phyloP scores from a whole-genome alignment of 92 coral and sea anemone genomes.

The Umimayanthus chanpuru region DNA sequence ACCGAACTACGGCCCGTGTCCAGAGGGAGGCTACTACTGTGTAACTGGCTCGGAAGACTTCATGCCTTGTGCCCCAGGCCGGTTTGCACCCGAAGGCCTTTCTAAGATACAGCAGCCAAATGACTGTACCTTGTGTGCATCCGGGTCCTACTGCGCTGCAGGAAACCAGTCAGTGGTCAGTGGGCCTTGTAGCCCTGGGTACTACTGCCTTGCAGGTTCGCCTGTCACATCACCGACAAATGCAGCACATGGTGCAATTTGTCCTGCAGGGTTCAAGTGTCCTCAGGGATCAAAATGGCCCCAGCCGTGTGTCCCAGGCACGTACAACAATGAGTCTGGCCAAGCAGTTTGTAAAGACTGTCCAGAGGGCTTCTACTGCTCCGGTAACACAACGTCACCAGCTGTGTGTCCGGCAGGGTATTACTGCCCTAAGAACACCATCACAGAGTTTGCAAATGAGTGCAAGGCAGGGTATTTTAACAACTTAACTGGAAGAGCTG shows the following conservation, averaged over 20 bases:
- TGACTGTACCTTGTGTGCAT: conserved; percentile 83
- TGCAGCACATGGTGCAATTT: conserved; percentile 75
- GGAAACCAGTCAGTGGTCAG: conserved; percentile 77
- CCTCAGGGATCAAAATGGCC: conserved; percentile 83
- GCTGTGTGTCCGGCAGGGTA: conserved; percentile 86
- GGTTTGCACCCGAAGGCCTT: conserved; percentile 75
- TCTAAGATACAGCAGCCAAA: conserved; percentile 55
- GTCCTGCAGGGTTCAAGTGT: conserved; percentile 86
- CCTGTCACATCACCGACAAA: conserved; percentile 74
- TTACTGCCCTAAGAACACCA: conserved; percentile 76
- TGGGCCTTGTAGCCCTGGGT: conserved; percentile 78
- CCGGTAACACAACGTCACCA: conserved; percentile 88
- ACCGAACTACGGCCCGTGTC: conserved; percentile 83
- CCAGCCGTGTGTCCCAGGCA: conserved; percentile 75
- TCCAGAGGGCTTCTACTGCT: conserved; percentile 90
- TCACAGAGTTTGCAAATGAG: conserved; percentile 66
- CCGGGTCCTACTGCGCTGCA: conserved; percentile 80
- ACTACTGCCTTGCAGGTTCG: conserved; percentile 85
- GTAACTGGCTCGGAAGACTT: conserved; percentile 65
- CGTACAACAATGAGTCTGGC: conserved; percentile 85
- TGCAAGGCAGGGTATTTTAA: conserved; percentile 89
- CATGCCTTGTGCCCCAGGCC: conserved; percentile 80
- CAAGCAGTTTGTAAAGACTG: conserved; percentile 73
- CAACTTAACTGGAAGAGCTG: conserved; percentile 83
- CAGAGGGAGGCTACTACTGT: conserved; percentile 88